Evolutionary conservation across 2,113 vertebrate genomes (phyloP).

Genomic region (Coptodon rendalli): DNA sequence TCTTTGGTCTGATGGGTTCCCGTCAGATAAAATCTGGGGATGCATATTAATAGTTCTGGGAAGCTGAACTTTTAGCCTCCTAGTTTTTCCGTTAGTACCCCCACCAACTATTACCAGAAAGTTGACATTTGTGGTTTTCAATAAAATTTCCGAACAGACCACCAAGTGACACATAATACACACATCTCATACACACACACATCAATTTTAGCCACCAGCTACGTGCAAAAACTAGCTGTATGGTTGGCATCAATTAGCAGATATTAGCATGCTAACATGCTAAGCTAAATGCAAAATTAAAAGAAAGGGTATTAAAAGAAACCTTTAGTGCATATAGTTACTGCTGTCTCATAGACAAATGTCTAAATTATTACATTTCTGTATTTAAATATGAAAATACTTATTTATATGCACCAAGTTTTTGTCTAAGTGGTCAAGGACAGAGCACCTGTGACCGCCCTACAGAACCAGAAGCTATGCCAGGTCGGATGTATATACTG

Average conservation of each 20-base stretch:
- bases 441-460: neutral
- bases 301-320: neutral
- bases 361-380: neutral
- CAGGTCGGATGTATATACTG: neutral
- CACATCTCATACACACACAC: neutral
- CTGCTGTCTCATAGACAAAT: neutral
- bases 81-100: neutral
- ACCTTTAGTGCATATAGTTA: neutral
- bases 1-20: neutral
- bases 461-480: neutral
- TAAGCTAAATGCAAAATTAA: neutral
- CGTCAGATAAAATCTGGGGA: neutral
- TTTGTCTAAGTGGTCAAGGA: neutral
- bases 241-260: neutral
- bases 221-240: neutral
- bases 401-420: neutral
- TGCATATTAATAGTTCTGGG: neutral
- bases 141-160: neutral
- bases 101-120: neutral
- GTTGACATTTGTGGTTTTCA: neutral
- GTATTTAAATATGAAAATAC: neutral
- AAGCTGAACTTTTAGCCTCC: neutral
- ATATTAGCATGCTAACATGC: neutral
- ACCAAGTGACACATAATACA: neutral
- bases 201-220: neutral